Evolutionary conservation across 2,888 invertebrate species (phyloP).

Genomic region (Petrolisthes cinctipes): DNA sequence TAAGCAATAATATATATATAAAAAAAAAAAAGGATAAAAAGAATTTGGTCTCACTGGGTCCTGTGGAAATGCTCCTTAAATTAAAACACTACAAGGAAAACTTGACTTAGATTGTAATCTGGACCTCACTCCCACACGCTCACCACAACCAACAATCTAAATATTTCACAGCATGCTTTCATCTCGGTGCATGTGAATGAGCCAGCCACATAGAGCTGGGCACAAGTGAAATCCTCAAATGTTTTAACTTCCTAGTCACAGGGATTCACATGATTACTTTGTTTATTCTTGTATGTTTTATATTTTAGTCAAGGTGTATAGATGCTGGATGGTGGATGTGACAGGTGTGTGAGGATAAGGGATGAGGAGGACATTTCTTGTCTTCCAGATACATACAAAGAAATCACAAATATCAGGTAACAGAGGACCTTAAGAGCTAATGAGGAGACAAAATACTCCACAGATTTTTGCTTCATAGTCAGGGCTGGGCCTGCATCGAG

Average conservation of each 20-base stretch:
- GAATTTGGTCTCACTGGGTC: constrained; percentile 45
- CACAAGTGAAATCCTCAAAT: too few species aligned
- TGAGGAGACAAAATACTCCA: constrained; percentile 47
- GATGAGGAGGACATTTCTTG: constrained; percentile 25
- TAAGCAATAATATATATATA: constrained; percentile 1
- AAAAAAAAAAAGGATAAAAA: constrained; percentile 19
- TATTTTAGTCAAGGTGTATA: too few species aligned
- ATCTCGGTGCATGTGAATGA: too few species aligned
- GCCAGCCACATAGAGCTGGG: too few species aligned
- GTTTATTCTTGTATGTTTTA: too few species aligned
- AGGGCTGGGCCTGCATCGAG: constrained; percentile 45
- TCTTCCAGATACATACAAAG: constrained; percentile 56
- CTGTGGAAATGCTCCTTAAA: constrained; percentile 51
- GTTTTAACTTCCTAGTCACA: too few species aligned
- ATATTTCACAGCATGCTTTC: too few species aligned
- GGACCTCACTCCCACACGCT: constrained; percentile 27
- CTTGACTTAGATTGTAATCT: constrained; percentile 61
- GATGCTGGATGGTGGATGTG: background rate
- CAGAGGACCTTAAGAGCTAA: constrained; percentile 58
- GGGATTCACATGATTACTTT: too few species aligned
- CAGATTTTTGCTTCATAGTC: constrained; percentile 28
- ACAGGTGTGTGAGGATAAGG: background rate
- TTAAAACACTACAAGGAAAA: constrained; percentile 59
- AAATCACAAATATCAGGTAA: constrained; percentile 63
- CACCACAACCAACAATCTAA: background rate